Evolutionary conservation across 2,113 vertebrate genomes (phyloP).

Genomic region (Daubentonia madagascariensis): DNA sequence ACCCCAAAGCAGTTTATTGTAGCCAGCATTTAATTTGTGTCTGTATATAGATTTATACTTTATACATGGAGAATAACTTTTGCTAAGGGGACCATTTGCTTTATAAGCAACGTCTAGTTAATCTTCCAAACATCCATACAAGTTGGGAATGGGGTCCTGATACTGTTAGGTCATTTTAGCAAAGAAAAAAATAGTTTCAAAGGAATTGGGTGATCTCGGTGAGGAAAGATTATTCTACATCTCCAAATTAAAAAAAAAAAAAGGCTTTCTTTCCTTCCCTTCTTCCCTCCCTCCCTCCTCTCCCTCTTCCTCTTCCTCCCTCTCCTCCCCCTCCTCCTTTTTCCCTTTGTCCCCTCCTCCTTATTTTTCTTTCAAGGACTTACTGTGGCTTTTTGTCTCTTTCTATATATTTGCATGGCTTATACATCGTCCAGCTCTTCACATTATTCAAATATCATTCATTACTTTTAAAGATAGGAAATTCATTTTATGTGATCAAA

Average conservation of each 20-base stretch:
- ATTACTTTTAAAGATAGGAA: not conserved
- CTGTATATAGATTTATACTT: not conserved
- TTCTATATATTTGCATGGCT: not conserved
- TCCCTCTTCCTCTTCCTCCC: fast-evolving
- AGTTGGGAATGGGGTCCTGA: not conserved
- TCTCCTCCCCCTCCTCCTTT: too few species aligned
- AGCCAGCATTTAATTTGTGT: not conserved
- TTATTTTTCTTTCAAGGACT: not conserved
- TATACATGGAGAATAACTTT: not conserved
- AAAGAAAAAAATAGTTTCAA: not conserved
- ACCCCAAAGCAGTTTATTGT: not conserved
- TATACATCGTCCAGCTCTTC: not conserved
- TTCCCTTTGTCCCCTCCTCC: too few species aligned
- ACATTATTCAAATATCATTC: not conserved
- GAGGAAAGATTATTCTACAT: not conserved
- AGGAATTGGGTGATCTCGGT: not conserved
- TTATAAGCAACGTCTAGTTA: not conserved
- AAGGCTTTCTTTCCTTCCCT: too few species aligned
- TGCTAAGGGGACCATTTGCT: not conserved
- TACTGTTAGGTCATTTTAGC: not conserved
- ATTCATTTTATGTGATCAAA: constrained; percentile 9
- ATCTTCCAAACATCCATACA: not conserved
- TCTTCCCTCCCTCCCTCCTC: too few species aligned
- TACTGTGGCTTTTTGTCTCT: not conserved
- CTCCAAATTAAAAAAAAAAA: not conserved